Conservation (phyloP, 2,113 vertebrate species). For the Poeciliopsis prolifica region DNA sequence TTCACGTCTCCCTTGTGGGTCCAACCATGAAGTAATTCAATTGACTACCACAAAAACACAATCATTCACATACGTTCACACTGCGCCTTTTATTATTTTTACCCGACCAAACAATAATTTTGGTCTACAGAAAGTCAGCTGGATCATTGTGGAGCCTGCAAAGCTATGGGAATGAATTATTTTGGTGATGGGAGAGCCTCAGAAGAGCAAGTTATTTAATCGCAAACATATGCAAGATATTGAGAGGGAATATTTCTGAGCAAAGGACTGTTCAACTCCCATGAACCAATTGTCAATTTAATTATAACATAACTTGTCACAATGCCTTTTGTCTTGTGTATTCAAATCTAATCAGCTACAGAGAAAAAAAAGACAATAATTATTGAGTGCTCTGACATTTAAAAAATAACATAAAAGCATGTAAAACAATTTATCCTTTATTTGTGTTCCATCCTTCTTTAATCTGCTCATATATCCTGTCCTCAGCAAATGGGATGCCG, state of each 20-base stretch:
- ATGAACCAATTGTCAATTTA: conserved; percentile 40
- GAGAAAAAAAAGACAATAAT: background rate
- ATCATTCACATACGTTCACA: conserved; percentile 4
- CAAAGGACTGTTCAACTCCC: conserved; percentile 59
- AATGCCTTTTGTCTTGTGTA: conserved; percentile 2
- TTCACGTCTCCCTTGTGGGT: conserved; percentile 82
- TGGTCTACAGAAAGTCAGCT: conserved; percentile 71
- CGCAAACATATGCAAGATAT: conserved; percentile 69
- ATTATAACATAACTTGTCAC: conserved; percentile 19
- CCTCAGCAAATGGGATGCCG: background rate
- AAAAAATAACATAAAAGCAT: background rate
- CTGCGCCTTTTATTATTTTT: conserved; percentile 70
- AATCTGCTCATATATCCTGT: background rate
- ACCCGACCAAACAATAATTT: conserved; percentile 75
- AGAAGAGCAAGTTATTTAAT: conserved; percentile 84
- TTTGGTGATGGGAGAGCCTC: conserved; percentile 75
- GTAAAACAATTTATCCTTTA: background rate
- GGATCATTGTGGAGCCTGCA: conserved; percentile 84
- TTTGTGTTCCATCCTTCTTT: background rate
- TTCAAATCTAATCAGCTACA: background rate
- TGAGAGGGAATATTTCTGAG: conserved; percentile 56
- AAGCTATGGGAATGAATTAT: conserved; percentile 84
- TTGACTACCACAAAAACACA: conserved; percentile 32
- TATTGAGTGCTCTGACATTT: background rate
- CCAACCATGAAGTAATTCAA: conserved; percentile 85